Evolutionary conservation across 2,888 invertebrate genomes (phyloP), one percentile per base, ranked within the genome.

Genomic region (Acanthacorydalis orientalis): DNA sequence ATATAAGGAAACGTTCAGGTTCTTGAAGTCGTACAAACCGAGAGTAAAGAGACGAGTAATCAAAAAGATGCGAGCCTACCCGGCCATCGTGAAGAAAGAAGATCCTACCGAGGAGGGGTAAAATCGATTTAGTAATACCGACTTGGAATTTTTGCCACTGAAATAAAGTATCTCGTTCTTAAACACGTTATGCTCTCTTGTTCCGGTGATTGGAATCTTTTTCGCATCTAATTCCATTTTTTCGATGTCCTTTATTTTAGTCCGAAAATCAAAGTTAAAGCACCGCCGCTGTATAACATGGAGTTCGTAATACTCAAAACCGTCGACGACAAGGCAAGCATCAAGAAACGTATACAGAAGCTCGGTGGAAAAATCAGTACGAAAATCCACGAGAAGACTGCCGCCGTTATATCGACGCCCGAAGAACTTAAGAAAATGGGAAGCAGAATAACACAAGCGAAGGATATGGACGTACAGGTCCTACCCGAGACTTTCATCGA

Each of bases 401-500:
- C 83, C 34, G 90, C 87, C 7, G 77, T 88, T 4, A 80, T 95
- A 51, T 80, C 88, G 1, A 79, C 75, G 2, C 59, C 68, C 58
- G 73, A 68, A 9, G 82, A 84, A 51, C 67, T 91, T 0, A 76
- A 81, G 16, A 82, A 77, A 56, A 78, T 77, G 70, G 65, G 68
- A 2, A 67, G 67, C 15, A 75, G 74, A 51, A 83, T 92, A 64
- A 58, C 66, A 16, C 74, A 79, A 49, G 84, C 82, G 0, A 68
- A 80, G 60, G 67, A 70, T 0, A 63, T 70, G 7, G 79, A 83
- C 51, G 75, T 95, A 54, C 88, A 89, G 64, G 82, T 95, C 2
- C 78, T 95, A 2, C 77, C 85, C 8, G 77, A 80, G 55, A 77
- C 78, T 40, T 89, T 83, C 60, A 60, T 93, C 1, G 79, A 83